Conservation (phyloP, 2,797 vertebrate genomes). For the Ptychadena robeensis region DNA sequence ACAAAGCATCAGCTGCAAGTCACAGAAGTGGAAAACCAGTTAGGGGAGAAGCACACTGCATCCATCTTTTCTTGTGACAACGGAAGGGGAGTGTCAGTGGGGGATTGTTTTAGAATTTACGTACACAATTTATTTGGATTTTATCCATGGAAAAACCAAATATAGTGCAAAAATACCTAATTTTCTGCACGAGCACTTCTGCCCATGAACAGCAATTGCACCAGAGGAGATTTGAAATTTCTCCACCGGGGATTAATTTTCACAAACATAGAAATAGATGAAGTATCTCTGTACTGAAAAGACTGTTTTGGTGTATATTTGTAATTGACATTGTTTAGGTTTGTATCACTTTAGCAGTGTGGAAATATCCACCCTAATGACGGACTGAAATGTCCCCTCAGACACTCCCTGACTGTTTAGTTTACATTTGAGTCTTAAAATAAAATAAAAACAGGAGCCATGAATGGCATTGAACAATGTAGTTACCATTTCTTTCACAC, state of each 20-base stretch:
- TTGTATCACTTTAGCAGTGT: no score
- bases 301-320: background rate
- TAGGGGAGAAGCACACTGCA: conserved; percentile 40
- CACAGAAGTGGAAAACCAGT: conserved; percentile 57
- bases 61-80: conserved; percentile 53
- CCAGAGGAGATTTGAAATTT: background rate
- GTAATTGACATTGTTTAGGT: background rate
- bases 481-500: no score
- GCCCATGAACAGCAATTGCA: background rate
- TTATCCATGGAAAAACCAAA: conserved; percentile 2
- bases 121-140: conserved; percentile 15
- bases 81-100: conserved; percentile 10
- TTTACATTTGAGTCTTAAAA: no score
- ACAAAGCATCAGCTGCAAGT: conserved; percentile 54
- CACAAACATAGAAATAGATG: background rate
- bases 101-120: conserved; percentile 31
- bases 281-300: background rate
- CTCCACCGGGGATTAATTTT: background rate
- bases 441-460: no score
- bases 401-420: no score
- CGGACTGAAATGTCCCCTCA: no score
- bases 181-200: conserved; percentile 53
- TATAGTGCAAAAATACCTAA: conserved; percentile 16
- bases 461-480: no score
- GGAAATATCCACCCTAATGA: no score